Base-by-base conservation (phyloP, 2,797 vertebrate species). In the Anolis apletophallus region DNA sequence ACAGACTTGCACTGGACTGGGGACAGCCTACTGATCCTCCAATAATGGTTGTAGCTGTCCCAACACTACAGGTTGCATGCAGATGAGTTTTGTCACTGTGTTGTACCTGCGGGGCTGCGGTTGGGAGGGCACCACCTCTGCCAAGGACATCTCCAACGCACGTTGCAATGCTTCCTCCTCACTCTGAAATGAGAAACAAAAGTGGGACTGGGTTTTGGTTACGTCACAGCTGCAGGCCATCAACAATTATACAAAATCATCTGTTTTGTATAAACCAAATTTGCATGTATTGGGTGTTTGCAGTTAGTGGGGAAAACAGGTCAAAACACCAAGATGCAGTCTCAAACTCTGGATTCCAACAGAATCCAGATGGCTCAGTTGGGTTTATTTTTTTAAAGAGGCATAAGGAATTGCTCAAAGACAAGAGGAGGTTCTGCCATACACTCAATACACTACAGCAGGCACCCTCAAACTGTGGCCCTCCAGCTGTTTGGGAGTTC, bases 81-180 rank as follows among this genome's bases (percentile, higher is more conserved):
- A 64, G 6, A 23, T 19, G 29, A 26, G 1, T 50, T 40, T 36
- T 50, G 55, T 55, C 21, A 80, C 13, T 34, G 13, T 26, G 36
- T 2, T 26, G 0, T 94, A 96, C 95, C 95, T 95, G 86, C 79
- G 85, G 16, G 83, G 64, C 34, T 89, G 92, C 0, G 79, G 87
- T 0, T 90, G 90, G 68, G 82, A 55, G 52, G 1, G 83, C 14
- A 94, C 94, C 0, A 98, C 97, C 86, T 99, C 98, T 76, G 98
- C 97, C 95, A 99, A 93, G 29, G 99, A 99, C 96, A 99, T 97
- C 95, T 98, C 98, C 94, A 99, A 96, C 68, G 98, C 98, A 90
- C 97, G 97, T 92, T 99, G 98, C 90, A 99, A 96, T 40, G 98
- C 99, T 94, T 99, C 98, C 84, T 99, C 98, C 89, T 99, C 98